Conservation (phyloP, 2,797 vertebrate genomes). For the Carapus acus region DNA sequence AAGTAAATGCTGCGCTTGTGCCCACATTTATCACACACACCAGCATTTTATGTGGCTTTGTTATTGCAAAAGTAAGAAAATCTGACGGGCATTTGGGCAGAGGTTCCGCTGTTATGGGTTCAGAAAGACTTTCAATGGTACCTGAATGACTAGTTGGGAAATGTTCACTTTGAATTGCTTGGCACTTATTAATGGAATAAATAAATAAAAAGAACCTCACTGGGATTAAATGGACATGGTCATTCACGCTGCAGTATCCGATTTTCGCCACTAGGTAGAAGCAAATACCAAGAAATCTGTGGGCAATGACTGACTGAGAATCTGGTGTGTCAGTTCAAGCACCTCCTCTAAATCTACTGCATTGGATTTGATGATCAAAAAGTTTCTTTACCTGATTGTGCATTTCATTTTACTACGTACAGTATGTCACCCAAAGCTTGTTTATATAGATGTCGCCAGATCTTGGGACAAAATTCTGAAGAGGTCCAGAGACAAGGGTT, state of each 20-base stretch:
- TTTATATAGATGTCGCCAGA: no score
- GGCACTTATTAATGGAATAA: slow-evolving; percentile 35
- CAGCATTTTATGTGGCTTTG: slow-evolving; percentile 30
- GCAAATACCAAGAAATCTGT: slow-evolving; percentile 21
- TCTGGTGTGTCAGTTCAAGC: no score
- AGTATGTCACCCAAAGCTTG: no score
- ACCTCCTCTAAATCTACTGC: no score
- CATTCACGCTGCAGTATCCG: background rate
- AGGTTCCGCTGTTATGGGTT: slow-evolving; percentile 5
- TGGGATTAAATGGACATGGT: slow-evolving; percentile 20
- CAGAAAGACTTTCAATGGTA: slow-evolving; percentile 6
- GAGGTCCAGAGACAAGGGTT: no score
- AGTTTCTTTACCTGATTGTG: no score
- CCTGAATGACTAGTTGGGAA: no score
- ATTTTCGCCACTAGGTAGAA: slow-evolving; percentile 40
- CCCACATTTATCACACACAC: slow-evolving; percentile 23
- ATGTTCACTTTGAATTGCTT: slow-evolving; percentile 31
- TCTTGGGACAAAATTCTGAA: no score
- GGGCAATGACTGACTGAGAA: no score
- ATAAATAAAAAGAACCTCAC: slow-evolving; percentile 43
- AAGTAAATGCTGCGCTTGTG: slow-evolving; percentile 24
- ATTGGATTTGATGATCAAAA: no score
- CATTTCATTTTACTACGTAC: no score
- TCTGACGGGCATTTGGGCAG: slow-evolving; percentile 23
- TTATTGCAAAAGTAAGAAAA: slow-evolving; percentile 17